These are phyloP conservation scores for Phrynocephalus guinanensis DNA, from an alignment of 2,797 vertebrate genomes.

Conservation along the genomic window DNA sequence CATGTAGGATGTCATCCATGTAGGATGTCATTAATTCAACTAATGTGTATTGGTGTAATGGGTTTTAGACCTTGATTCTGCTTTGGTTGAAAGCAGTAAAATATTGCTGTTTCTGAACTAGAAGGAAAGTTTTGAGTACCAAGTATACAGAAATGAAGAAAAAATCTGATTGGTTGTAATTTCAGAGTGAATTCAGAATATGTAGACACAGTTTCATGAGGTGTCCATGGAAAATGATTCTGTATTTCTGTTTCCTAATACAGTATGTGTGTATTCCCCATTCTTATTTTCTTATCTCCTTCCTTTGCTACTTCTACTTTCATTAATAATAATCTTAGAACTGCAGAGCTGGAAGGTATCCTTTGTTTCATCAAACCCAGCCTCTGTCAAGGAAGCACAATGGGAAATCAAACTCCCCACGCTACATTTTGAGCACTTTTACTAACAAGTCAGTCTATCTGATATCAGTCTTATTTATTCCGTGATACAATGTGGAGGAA, in stretches of 20 bases:
- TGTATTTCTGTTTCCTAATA: background rate
- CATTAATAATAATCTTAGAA: background rate
- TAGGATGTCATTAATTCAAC: background rate
- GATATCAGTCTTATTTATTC: background rate
- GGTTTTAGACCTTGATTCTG: background rate
- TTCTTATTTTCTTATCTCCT: accelerated
- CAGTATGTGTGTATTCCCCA: background rate
- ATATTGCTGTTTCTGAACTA: background rate
- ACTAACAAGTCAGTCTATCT: background rate
- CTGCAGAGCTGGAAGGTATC: too few species aligned
- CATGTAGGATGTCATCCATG: background rate
- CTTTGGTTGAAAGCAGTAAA: background rate
- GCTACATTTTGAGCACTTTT: background rate
- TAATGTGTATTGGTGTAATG: background rate
- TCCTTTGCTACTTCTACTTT: background rate
- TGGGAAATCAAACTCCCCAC: background rate
- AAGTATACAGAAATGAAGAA: accelerated
- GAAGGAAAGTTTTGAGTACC: background rate
- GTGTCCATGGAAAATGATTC: background rate
- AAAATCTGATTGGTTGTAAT: background rate
- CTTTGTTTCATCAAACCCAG: too few species aligned
- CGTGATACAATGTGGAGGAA: background rate
- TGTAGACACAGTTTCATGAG: background rate
- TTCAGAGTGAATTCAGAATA: background rate
- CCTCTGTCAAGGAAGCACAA: too few species aligned